Evolutionary conservation across 2,888 invertebrate genomes (phyloP).

Genomic region (Keiferia lycopersicella): DNA sequence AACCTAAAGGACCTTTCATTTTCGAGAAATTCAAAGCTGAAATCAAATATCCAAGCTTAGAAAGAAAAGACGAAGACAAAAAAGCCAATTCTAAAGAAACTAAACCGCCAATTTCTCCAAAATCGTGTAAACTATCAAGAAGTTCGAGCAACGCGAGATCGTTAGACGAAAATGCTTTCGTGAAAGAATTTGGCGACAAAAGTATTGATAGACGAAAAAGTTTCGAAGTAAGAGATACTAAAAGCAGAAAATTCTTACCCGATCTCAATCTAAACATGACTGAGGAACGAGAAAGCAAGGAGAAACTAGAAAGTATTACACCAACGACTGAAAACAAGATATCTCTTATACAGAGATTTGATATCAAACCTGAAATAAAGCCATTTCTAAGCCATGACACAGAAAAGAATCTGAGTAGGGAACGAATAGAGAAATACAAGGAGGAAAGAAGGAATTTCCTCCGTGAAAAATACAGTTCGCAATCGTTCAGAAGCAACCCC

Average conservation of each 20-base stretch:
- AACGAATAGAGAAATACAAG: slow-evolving; percentile 94
- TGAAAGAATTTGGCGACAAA: slow-evolving; percentile 83
- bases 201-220: slow-evolving; percentile 79
- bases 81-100: slow-evolving; percentile 26
- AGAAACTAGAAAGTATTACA: slow-evolving; percentile 67
- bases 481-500: slow-evolving; percentile 87
- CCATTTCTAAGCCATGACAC: slow-evolving; percentile 66
- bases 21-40: slow-evolving; percentile 78
- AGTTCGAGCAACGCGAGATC: slow-evolving; percentile 84
- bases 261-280: slow-evolving; percentile 68
- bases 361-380: slow-evolving; percentile 59
- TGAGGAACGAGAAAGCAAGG: slow-evolving; percentile 34
- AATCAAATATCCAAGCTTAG: slow-evolving; percentile 64
- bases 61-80: slow-evolving; percentile 53
- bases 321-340: slow-evolving; percentile 84
- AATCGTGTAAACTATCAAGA: slow-evolving; percentile 80
- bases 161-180: slow-evolving; percentile 87
- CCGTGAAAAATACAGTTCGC: slow-evolving; percentile 92
- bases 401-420: slow-evolving; percentile 85
- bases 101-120: slow-evolving; percentile 81
- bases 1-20: slow-evolving; percentile 79
- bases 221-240: slow-evolving; percentile 82
- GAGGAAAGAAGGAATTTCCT: slow-evolving; percentile 93
- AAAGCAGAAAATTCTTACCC: slow-evolving; percentile 79
- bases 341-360: slow-evolving; percentile 79